phyloP scores from a whole-genome alignment of 2,888 invertebrate genomes.

The Machimus atricapillus region DNA sequence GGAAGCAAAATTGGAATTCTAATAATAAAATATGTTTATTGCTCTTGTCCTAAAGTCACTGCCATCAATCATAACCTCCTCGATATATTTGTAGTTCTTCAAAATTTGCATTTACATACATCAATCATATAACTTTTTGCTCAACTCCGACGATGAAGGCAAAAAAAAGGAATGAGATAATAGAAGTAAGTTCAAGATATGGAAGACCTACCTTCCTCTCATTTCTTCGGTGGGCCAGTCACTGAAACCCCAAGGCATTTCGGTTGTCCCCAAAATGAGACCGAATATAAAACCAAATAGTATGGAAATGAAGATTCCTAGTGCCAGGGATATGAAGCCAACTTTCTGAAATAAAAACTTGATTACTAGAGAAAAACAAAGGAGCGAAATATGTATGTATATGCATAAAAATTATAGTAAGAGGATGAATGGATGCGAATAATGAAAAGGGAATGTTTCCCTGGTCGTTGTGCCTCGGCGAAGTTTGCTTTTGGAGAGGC shows the following conservation, averaged over 20 bases:
- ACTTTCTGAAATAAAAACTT: constrained; percentile 63
- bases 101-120: neutral
- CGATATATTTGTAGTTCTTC: neutral
- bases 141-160: neutral
- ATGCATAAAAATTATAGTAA: constrained; percentile 27
- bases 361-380: constrained; percentile 19
- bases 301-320: constrained; percentile 78
- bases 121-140: neutral
- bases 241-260: constrained; percentile 78
- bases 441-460: neutral
- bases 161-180: neutral
- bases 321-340: constrained; percentile 73
- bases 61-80: neutral
- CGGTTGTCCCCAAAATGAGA: constrained; percentile 73
- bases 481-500: neutral
- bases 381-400: neutral
- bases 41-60: neutral
- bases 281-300: constrained; percentile 83
- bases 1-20: neutral
- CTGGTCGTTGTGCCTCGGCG: neutral
- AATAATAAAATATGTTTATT: neutral
- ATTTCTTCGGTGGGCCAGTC: constrained; percentile 84
- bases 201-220: constrained; percentile 70
- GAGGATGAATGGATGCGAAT: neutral
- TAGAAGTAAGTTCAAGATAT: neutral